Evolutionary conservation across 2,888 invertebrate species (phyloP).

Genomic region (Macrosiphum euphorbiae): DNA sequence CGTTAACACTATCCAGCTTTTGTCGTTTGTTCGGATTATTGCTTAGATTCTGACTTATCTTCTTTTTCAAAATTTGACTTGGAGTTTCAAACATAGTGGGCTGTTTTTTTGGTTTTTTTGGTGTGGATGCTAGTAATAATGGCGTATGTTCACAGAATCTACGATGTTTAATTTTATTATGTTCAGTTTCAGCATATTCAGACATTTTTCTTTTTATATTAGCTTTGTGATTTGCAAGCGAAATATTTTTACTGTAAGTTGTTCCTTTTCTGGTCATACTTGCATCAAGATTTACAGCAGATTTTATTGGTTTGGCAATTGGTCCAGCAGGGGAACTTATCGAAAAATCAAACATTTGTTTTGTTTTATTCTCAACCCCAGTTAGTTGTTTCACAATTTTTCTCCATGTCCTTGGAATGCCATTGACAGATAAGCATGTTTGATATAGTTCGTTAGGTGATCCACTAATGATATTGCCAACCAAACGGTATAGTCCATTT

Average conservation of each 20-base stretch:
- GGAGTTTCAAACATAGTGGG: neutral
- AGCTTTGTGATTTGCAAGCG: neutral
- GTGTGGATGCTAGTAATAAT: conserved; percentile 36
- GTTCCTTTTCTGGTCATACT: conserved; percentile 28
- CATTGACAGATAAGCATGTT: neutral
- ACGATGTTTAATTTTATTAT: neutral
- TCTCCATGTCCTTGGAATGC: conserved; percentile 43
- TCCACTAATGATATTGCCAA: conserved; percentile 43
- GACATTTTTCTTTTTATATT: conserved; percentile 22
- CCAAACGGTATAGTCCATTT: conserved; percentile 40
- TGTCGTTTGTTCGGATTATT: neutral
- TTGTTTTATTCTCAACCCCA: neutral
- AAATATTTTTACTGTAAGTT: neutral
- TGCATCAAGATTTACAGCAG: neutral
- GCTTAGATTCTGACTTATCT: conserved; percentile 5
- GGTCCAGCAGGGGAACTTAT: conserved; percentile 46
- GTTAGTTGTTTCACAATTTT: neutral
- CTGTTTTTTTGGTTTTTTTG: conserved; percentile 13
- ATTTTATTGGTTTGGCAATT: neutral
- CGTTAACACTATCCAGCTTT: neutral
- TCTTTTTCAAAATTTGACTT: conserved; percentile 39
- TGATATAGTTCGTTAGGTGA: conserved; percentile 31
- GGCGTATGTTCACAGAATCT: neutral
- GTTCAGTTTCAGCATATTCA: neutral
- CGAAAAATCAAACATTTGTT: conserved; percentile 38